Conservation (phyloP, 1,140 invertebrate genomes). For the Pachyrhynchus sulphureomaculatus region DNA sequence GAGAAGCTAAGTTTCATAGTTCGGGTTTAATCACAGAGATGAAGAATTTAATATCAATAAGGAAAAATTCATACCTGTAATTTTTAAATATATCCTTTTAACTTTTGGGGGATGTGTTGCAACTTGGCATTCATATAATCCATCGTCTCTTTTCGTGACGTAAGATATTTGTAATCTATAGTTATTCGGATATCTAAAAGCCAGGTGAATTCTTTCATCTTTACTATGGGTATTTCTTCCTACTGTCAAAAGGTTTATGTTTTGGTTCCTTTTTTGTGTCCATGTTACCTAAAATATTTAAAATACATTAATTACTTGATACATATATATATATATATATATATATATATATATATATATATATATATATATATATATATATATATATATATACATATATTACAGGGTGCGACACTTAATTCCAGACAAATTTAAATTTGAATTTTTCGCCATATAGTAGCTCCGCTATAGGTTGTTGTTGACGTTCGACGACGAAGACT, state of each 20-base stretch:
- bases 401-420: too few species aligned
- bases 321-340: neutral
- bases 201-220: slow-evolving; percentile 71
- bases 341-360: too few species aligned
- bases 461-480: too few species aligned
- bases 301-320: neutral
- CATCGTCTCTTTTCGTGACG: slow-evolving; percentile 71
- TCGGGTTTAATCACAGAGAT: too few species aligned
- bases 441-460: too few species aligned
- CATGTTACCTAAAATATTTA: slow-evolving; percentile 70
- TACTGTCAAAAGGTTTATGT: slow-evolving; percentile 74
- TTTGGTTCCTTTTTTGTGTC: slow-evolving; percentile 69
- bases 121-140: slow-evolving; percentile 83
- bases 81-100: slow-evolving; percentile 63
- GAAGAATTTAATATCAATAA: too few species aligned
- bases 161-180: slow-evolving; percentile 79
- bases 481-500: too few species aligned
- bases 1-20: too few species aligned
- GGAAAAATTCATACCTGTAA: slow-evolving; percentile 59
- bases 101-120: slow-evolving; percentile 78
- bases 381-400: too few species aligned
- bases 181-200: slow-evolving; percentile 80
- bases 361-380: too few species aligned
- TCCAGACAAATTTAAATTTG: too few species aligned
- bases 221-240: slow-evolving; percentile 73